These are phyloP conservation scores for Vanessa tameamea DNA, from an alignment of 1,140 invertebrate species.

Conservation along the genomic window DNA sequence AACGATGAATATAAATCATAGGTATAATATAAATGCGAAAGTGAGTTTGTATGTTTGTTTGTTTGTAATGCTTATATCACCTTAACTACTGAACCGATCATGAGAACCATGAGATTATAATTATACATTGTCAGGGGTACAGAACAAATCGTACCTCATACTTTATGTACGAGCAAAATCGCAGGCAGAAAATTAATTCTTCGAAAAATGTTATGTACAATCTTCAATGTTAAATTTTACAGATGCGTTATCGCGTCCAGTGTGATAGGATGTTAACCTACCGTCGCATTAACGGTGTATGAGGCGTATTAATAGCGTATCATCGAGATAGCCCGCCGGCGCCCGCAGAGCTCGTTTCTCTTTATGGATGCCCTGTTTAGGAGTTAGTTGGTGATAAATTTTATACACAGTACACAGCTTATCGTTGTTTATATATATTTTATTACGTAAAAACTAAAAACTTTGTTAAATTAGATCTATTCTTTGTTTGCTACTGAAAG, in stretches of 20 bases:
- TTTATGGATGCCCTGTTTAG: slow-evolving; percentile 59
- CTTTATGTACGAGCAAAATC: no score
- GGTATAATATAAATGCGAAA: no score
- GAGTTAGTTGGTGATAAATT: slow-evolving; percentile 59
- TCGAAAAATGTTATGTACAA: no score
- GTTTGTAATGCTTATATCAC: no score
- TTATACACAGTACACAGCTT: slow-evolving; percentile 57
- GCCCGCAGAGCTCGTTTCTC: slow-evolving; percentile 47
- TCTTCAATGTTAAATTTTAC: background rate
- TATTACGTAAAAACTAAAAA: slow-evolving; percentile 28
- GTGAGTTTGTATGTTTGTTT: no score
- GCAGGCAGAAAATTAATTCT: no score
- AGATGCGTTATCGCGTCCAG: slow-evolving; percentile 15
- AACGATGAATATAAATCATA: no score
- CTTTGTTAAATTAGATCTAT: background rate
- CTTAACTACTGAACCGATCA: no score
- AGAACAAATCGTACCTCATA: no score
- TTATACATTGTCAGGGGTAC: no score
- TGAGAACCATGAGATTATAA: no score
- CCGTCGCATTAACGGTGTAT: slow-evolving; percentile 59
- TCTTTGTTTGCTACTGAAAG: background rate
- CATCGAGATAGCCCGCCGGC: slow-evolving; percentile 61
- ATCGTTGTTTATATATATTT: slow-evolving; percentile 47
- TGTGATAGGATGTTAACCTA: slow-evolving; percentile 41
- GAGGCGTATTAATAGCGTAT: slow-evolving; percentile 68